Conservation (phyloP, 1,140 invertebrate species). For the Anastrepha ludens region DNA sequence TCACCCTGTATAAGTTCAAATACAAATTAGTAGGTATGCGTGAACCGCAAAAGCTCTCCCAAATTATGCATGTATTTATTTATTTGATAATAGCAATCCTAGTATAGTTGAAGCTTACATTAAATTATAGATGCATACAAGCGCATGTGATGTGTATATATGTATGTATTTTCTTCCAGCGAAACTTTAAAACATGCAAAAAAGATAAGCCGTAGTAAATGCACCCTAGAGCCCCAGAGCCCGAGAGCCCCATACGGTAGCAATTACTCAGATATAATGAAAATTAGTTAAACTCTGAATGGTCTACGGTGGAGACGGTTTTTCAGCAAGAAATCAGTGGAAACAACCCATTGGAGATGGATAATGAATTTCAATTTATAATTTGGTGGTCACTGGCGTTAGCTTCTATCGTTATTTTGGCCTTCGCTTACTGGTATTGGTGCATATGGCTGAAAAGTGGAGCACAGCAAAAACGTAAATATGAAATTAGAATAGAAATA, state of each 20-base stretch:
- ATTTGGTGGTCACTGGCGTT: background rate
- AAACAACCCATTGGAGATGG: background rate
- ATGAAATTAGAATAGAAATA: background rate
- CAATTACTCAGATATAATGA: background rate
- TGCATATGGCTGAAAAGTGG: background rate
- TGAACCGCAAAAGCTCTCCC: too few relatives aligned
- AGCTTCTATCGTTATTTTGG: background rate
- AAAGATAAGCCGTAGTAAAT: background rate
- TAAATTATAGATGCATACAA: too few relatives aligned
- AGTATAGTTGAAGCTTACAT: too few relatives aligned
- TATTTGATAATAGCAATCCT: too few relatives aligned
- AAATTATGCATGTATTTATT: too few relatives aligned
- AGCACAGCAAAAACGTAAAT: background rate
- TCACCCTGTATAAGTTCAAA: too few relatives aligned
- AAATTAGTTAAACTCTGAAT: background rate
- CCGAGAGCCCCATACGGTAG: background rate
- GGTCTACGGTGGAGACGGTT: background rate
- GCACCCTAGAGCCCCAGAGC: too few relatives aligned
- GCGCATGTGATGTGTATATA: background rate
- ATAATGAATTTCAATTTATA: background rate
- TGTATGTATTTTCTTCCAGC: background rate
- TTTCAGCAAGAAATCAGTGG: background rate
- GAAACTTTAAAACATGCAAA: background rate
- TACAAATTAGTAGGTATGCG: too few relatives aligned
- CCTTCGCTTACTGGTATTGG: constrained; percentile 15